These are phyloP conservation scores for Aphelenchoides avenae DNA, from an alignment of 1,140 invertebrate genomes.

Conservation along the genomic window DNA sequence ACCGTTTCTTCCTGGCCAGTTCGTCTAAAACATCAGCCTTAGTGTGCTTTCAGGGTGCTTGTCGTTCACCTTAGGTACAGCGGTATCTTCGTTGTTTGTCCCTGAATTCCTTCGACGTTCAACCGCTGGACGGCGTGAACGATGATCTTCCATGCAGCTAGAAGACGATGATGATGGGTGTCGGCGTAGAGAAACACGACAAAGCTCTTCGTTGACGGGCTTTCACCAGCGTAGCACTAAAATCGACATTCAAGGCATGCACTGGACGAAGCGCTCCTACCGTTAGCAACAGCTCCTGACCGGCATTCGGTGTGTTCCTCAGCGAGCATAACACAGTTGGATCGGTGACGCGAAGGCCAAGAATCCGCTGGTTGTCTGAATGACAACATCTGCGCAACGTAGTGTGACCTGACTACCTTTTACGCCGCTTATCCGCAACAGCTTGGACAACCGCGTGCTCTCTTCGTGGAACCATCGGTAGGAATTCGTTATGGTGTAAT, in stretches of 20 bases:
- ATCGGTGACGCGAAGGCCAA: slow-evolving; percentile 28
- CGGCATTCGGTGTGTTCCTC: slow-evolving; percentile 14
- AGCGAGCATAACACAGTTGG: slow-evolving; percentile 36
- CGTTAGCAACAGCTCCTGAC: slow-evolving; percentile 27
- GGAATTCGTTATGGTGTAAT: slow-evolving; percentile 9
- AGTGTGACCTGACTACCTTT: slow-evolving; percentile 21
- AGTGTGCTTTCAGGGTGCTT: no score
- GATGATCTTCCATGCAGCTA: slow-evolving; percentile 33
- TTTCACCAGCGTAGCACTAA: slow-evolving; percentile 30
- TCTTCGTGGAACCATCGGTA: slow-evolving; percentile 42
- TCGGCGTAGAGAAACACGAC: slow-evolving; percentile 39
- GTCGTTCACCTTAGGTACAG: slow-evolving; percentile 2
- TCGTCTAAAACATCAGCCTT: no score
- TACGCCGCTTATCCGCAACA: slow-evolving; percentile 18
- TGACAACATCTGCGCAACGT: no score
- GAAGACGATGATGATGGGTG: slow-evolving; percentile 14
- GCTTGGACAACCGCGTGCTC: slow-evolving; percentile 26
- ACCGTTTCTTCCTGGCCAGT: slow-evolving; percentile 14
- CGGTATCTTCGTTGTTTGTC: slow-evolving; percentile 40
- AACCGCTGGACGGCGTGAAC: slow-evolving; percentile 34
- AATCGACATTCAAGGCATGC: slow-evolving; percentile 3
- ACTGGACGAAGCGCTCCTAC: slow-evolving; percentile 5
- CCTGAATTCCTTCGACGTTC: slow-evolving; percentile 40
- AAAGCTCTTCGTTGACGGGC: slow-evolving; percentile 29
- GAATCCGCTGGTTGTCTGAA: slow-evolving; percentile 31